Evolutionary conservation across 2,888 invertebrate genomes (phyloP).

Genomic region (Chironomus riparius): DNA sequence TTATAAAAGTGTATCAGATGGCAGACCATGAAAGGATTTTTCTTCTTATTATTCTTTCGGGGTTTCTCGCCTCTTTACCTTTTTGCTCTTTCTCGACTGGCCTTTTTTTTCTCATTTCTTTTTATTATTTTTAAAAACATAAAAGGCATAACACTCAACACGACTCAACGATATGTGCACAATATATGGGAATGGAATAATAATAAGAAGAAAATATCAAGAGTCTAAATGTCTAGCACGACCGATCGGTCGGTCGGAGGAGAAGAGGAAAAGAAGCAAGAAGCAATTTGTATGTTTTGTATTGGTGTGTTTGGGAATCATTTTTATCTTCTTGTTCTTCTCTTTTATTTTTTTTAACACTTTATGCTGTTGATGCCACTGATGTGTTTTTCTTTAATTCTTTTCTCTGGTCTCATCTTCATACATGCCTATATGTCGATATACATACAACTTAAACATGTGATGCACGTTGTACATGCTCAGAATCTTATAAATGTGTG

Average conservation of each 20-base stretch:
- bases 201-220: conserved; percentile 15
- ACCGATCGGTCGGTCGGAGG: neutral
- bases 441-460: too few relatives aligned
- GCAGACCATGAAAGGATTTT: conserved; percentile 27
- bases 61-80: conserved; percentile 18
- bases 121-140: neutral
- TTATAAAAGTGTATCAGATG: conserved; percentile 22
- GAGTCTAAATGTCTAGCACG: conserved; percentile 26
- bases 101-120: conserved; percentile 1
- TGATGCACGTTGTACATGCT: too few relatives aligned
- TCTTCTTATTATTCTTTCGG: conserved; percentile 18
- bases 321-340: neutral
- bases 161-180: neutral
- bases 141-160: neutral
- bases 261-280: neutral
- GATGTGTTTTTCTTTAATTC: neutral
- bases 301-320: conserved; percentile 9
- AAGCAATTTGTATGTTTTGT: neutral
- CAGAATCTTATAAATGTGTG: too few relatives aligned
- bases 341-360: conserved; percentile 4
- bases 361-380: neutral
- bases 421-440: too few relatives aligned
- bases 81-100: conserved; percentile 7
- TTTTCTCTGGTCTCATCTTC: too few relatives aligned
- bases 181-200: conserved; percentile 8